Evolutionary conservation across 2,888 invertebrate genomes (phyloP).

Genomic region (Thymelicus sylvestris): DNA sequence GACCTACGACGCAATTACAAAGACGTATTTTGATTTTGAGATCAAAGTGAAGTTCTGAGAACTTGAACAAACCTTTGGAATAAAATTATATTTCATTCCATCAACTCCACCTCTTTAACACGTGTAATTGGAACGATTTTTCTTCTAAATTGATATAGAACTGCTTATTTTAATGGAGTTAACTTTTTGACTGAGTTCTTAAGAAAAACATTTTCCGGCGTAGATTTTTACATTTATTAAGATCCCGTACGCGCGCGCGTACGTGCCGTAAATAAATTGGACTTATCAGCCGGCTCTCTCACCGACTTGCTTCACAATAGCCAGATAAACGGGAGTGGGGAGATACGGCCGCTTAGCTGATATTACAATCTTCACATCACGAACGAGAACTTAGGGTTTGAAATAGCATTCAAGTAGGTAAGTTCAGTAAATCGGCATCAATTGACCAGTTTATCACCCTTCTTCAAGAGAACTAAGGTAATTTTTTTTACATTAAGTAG

Average conservation of each 20-base stretch:
- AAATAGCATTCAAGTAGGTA: not conserved
- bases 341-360: not conserved
- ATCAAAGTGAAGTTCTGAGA: too few species aligned
- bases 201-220: constrained; percentile 31
- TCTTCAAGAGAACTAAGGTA: too few species aligned
- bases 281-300: constrained; percentile 53
- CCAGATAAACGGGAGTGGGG: constrained; percentile 3
- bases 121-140: not conserved
- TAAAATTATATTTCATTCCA: too few species aligned
- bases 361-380: not conserved
- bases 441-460: too few species aligned
- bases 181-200: constrained; percentile 26
- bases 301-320: not conserved
- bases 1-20: too few species aligned
- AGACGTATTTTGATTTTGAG: too few species aligned
- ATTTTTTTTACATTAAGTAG: too few species aligned
- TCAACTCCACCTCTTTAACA: not conserved
- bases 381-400: not conserved
- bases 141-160: not conserved
- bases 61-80: too few species aligned
- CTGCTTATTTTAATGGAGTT: constrained; percentile 9
- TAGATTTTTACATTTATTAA: constrained; percentile 41
- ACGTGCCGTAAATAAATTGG: constrained; percentile 66
- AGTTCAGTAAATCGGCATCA: too few species aligned
- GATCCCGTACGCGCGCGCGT: constrained; percentile 46